Evolutionary conservation across 2,113 vertebrate genomes (phyloP).

Genomic region (Excalfactoria chinensis): DNA sequence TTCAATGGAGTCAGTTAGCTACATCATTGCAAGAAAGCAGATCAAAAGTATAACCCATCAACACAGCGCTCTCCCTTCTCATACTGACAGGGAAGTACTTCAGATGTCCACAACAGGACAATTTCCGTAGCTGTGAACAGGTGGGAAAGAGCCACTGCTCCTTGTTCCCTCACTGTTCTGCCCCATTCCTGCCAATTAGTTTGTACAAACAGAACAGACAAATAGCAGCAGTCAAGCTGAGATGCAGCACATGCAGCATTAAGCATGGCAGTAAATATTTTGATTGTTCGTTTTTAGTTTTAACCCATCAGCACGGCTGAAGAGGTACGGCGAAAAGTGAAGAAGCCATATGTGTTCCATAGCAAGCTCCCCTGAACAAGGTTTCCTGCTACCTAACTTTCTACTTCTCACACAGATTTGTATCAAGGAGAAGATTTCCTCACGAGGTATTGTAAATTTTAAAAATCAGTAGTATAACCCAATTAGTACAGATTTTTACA

Average conservation of each 20-base stretch:
- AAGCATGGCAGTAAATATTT: not conserved
- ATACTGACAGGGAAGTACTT: not conserved
- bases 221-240: not conserved
- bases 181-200: not conserved
- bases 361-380: not conserved
- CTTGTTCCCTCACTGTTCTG: not conserved
- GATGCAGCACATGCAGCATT: not conserved
- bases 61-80: not conserved
- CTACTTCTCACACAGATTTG: not conserved
- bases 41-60: not conserved
- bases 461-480: not conserved
- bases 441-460: not conserved
- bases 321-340: not conserved
- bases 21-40: not conserved
- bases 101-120: not conserved
- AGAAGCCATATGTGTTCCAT: not conserved
- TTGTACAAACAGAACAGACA: not conserved
- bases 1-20: not conserved
- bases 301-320: not conserved
- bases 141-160: not conserved
- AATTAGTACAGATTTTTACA: not conserved
- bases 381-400: not conserved
- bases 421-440: not conserved
- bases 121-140: not conserved
- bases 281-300: not conserved